These are phyloP conservation scores for Plutella xylostella DNA, from an alignment of 2,888 invertebrate genomes.

Conservation along the genomic window DNA sequence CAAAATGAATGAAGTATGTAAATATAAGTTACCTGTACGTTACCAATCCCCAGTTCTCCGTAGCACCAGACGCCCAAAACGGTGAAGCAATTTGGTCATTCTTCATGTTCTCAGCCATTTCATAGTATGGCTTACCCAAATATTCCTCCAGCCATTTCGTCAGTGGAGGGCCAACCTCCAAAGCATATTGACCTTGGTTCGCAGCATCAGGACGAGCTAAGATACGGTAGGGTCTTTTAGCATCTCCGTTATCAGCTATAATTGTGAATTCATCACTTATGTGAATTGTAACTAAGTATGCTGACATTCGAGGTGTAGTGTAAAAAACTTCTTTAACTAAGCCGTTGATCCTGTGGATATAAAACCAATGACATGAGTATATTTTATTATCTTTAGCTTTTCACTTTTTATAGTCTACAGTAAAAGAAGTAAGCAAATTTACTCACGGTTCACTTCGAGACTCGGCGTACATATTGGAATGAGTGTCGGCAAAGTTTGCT, in stretches of 20 bases:
- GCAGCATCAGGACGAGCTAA: constrained; percentile 45
- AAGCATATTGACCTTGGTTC: constrained; percentile 45
- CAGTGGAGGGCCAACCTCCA: constrained; percentile 48
- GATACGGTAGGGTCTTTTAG: constrained; percentile 40
- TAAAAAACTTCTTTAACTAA: constrained; percentile 54
- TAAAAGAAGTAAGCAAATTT: too few species aligned
- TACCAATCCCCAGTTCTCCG: constrained; percentile 62
- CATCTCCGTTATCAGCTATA: constrained; percentile 42
- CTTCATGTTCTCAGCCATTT: constrained; percentile 44
- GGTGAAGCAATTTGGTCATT: constrained; percentile 60
- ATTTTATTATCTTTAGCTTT: too few species aligned
- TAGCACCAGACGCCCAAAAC: constrained; percentile 61
- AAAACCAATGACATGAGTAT: too few species aligned
- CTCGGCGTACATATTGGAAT: constrained; percentile 57
- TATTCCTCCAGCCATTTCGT: constrained; percentile 51
- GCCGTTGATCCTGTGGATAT: constrained; percentile 37
- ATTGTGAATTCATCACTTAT: constrained; percentile 51
- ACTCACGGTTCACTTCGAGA: too few species aligned
- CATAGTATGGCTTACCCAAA: constrained; percentile 46
- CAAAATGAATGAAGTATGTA: too few species aligned
- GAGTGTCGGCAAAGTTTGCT: constrained; percentile 35
- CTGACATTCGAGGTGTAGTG: constrained; percentile 80
- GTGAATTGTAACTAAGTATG: constrained; percentile 84
- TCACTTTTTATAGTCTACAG: too few species aligned
- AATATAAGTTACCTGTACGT: constrained; percentile 54